phyloP scores from a whole-genome alignment of 1,140 invertebrate genomes.

The Macrocentrus cingulum region DNA sequence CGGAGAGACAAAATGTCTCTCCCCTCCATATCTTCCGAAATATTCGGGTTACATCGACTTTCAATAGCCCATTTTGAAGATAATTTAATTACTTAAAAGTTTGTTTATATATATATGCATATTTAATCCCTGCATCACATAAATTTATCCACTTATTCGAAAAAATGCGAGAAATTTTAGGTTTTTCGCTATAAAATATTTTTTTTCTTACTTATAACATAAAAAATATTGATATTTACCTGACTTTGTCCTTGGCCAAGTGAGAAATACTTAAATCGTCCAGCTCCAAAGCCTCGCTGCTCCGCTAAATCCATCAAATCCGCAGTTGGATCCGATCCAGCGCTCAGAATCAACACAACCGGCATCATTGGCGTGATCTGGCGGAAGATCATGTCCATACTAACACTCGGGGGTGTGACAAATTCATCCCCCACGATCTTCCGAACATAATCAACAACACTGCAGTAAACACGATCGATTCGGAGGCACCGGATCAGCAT shows the following conservation, averaged over 20 bases:
- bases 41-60: too few relatives aligned
- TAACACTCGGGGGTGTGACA: slow-evolving; percentile 80
- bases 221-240: slow-evolving; percentile 44
- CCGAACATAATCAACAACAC: slow-evolving; percentile 77
- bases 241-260: slow-evolving; percentile 88
- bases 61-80: too few relatives aligned
- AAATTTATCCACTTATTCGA: too few relatives aligned
- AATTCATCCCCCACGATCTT: slow-evolving; percentile 82
- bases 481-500: slow-evolving; percentile 85
- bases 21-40: too few relatives aligned
- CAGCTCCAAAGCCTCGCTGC: slow-evolving; percentile 67
- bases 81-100: too few relatives aligned
- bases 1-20: too few relatives aligned
- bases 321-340: slow-evolving; percentile 83
- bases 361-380: slow-evolving; percentile 78
- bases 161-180: too few relatives aligned
- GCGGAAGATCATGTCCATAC: slow-evolving; percentile 78
- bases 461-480: slow-evolving; percentile 80
- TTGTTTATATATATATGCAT: too few relatives aligned
- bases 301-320: slow-evolving; percentile 88
- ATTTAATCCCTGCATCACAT: too few relatives aligned
- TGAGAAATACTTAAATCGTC: slow-evolving; percentile 79
- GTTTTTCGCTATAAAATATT: too few relatives aligned
- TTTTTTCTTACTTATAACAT: too few relatives aligned
- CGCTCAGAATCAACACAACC: slow-evolving; percentile 84